phyloP scores from a whole-genome alignment of 2,113 vertebrate genomes.

The Zosterops borbonicus region DNA sequence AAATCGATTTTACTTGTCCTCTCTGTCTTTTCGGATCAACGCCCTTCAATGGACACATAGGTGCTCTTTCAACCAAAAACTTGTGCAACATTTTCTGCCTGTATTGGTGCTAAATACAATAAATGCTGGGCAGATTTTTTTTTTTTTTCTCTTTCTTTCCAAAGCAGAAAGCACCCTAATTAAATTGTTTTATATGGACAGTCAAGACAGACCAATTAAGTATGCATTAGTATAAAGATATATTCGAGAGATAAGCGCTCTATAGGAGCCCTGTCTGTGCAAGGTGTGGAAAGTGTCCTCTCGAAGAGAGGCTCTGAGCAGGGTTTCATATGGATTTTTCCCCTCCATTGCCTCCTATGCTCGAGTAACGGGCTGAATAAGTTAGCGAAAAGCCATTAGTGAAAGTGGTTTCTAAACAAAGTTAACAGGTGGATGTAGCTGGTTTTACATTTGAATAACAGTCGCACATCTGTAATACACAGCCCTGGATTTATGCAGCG shows the following conservation, averaged over 20 bases:
- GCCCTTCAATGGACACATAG: constrained; percentile 85
- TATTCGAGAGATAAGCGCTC: constrained; percentile 71
- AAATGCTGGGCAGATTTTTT: constrained; percentile 75
- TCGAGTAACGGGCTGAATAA: constrained; percentile 53
- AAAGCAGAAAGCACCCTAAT: constrained; percentile 79
- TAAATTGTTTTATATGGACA: constrained; percentile 83
- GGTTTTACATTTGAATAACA: constrained; percentile 25
- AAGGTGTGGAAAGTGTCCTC: constrained; percentile 68
- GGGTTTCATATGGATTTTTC: constrained; percentile 60
- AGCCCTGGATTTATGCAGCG: neutral
- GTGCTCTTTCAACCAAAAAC: constrained; percentile 87
- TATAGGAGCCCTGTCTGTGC: constrained; percentile 51
- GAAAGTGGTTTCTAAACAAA: constrained; percentile 67
- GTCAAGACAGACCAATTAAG: constrained; percentile 79
- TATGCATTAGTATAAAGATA: constrained; percentile 80
- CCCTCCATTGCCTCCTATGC: constrained; percentile 51
- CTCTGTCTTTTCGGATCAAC: constrained; percentile 88
- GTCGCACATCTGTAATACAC: neutral
- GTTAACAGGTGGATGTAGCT: constrained; percentile 69
- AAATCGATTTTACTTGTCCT: constrained; percentile 88
- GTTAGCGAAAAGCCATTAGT: constrained; percentile 67
- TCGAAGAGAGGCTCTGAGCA: constrained; percentile 11
- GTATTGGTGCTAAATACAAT: constrained; percentile 85
- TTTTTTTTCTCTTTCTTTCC: constrained; percentile 60
- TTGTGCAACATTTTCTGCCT: constrained; percentile 88